Base-by-base conservation (phyloP, 2,797 vertebrate species). In the Neostethus bicornis region DNA sequence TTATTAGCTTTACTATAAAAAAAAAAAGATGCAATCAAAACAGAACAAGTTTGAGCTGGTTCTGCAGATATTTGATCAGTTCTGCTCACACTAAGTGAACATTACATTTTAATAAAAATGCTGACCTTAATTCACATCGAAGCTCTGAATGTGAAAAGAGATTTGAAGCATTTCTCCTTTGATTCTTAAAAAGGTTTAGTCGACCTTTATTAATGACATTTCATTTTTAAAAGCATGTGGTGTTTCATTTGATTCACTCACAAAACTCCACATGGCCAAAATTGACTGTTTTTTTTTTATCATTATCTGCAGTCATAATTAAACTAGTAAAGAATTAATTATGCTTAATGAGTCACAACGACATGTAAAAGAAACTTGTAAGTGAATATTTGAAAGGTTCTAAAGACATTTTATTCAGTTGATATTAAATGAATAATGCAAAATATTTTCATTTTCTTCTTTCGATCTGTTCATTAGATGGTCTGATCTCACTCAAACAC, bases 251-350 rank as follows among this genome's bases (percentile, higher is more conserved):
- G 23, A 66, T 24, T 57, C 28, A 61, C 69, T 77, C 31, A 54
- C 31, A 46, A 31, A 7, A 6, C 19, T 55, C 24, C 46, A 42
- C 5, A 8, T 16, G 34, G 44, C 24, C 44, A 58, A 37, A 69
- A 58, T 71, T 29, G 66, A 26, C n/a, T 8, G 17, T 39, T 74
- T 64, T 34, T 32, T 67, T 73, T 55, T 20, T 44, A 66, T 72
- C 72, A 68, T 74, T 62, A 62, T 17, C 11, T 49, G 41, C 71
- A 31, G 56, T 38, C 10, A 46, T 74, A 78, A 76, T 78, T 73
- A 74, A 68, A 71, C 37, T 51, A 29, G 23, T 11, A 34, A 20
- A 35, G 63, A 66, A 73, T 73, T 70, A 68, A 69, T 47, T 61
- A 55, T 39, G 66, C 69, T 50, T 51, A 74, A 68, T 66, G 63